Conservation (phyloP, 2,113 vertebrate genomes). For the Nycticorax nycticorax region DNA sequence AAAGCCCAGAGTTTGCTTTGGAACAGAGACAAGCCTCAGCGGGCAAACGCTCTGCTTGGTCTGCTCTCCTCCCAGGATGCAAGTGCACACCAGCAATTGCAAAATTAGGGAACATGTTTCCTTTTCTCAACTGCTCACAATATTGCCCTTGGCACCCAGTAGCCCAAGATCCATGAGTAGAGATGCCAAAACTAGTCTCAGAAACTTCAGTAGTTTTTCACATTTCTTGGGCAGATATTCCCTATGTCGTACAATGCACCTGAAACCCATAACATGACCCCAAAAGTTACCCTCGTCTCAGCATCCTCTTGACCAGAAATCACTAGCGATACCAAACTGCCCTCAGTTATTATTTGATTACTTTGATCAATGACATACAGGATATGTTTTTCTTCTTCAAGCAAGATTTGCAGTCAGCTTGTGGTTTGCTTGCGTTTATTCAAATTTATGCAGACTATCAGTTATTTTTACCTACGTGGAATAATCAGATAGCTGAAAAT, state of each 20-base stretch:
- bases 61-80: conserved; percentile 31
- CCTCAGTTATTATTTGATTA: neutral
- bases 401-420: neutral
- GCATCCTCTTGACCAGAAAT: neutral
- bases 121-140: conserved; percentile 2
- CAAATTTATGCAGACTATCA: neutral
- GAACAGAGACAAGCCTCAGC: conserved; percentile 27
- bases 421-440: neutral
- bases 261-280: neutral
- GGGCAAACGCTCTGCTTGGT: neutral
- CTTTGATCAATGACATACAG: neutral
- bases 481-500: conserved; percentile 34
- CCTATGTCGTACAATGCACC: neutral
- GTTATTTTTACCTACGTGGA: conserved; percentile 18
- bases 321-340: neutral
- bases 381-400: neutral
- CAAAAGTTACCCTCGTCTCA: neutral
- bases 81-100: neutral
- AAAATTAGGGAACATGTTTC: conserved; percentile 14
- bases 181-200: neutral
- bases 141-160: conserved; percentile 25
- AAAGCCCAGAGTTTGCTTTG: conserved; percentile 48
- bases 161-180: neutral
- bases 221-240: neutral
- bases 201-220: neutral